Evolutionary conservation across 2,797 vertebrate species (phyloP), one percentile per base, ranked within the genome.

Genomic region (Telmatherina bonti): DNA sequence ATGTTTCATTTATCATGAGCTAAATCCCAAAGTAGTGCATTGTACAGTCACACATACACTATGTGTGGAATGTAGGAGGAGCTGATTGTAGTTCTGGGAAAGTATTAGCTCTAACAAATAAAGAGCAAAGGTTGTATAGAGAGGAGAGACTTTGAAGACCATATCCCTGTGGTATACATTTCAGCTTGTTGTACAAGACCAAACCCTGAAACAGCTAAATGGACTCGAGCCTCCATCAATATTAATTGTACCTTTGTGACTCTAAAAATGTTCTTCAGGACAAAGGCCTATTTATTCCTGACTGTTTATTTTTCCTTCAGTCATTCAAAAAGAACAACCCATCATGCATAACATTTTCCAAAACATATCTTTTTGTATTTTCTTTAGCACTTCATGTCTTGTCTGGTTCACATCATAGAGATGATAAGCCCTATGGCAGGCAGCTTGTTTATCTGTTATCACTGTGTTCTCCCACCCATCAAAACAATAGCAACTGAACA

Each of bases 361-460:
- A 77, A 69, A 75, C 62, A 76, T 20, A 49, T 72, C 31, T 65
- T 80, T 74, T 71, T 52, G 78, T 77, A 64, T 26, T 11, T 33
- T 1, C 7, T 45, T 62, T 22, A 67, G 64, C 27, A 41, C 43
- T 59, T 31, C 8, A 18, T 49, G 31, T 24, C 29, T 9, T 62
- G 31, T 78, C 29, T 47, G 60, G 45, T 59, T 79, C 52, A 55
- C 60, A 49, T 67, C 12, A 22, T 0, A 81, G 67, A 67, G 68
- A 74, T 30, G 12, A 20, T 7, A 60, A 57, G 45, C 31, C 51
- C 45, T 36, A 55, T 58, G 52, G 81, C 55, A 52, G 24, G 43
- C 7, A 54, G 47, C 62, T 57, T 1, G 59, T 84, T 62, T 72
- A 75, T 80, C 82, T 88, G 79, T 83, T 78, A 82, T 84, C 80